phyloP scores from a whole-genome alignment of 2,113 vertebrate genomes.

The Cavia porcellus region DNA sequence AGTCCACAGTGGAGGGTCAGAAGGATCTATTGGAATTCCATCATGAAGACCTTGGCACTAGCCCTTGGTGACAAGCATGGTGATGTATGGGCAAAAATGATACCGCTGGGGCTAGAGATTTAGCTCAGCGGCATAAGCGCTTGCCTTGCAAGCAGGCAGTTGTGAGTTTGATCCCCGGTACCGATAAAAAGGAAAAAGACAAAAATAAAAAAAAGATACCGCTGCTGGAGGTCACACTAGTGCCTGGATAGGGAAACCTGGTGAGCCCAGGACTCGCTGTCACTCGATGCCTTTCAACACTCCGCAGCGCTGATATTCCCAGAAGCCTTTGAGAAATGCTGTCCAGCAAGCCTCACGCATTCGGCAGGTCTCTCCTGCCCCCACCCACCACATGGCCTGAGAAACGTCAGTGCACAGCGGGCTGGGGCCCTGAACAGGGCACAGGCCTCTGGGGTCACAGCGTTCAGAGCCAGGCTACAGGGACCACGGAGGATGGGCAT shows the following conservation, averaged over 20 bases:
- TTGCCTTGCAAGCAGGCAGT: too few relatives aligned
- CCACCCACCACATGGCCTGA: too few relatives aligned
- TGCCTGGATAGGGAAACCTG: too few relatives aligned
- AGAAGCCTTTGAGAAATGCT: not conserved
- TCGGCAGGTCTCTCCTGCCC: not conserved
- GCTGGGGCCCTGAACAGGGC: not conserved
- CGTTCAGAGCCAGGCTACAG: not conserved
- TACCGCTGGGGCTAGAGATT: not conserved
- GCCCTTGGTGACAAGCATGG: not conserved
- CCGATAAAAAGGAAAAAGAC: too few relatives aligned
- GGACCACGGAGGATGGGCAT: not conserved
- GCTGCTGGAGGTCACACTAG: not conserved
- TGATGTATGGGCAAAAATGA: rapidly evolving
- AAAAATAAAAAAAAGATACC: not conserved
- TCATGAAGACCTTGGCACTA: conserved; percentile 73
- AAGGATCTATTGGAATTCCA: conserved; percentile 78
- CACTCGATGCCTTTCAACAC: not conserved
- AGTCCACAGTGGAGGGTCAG: conserved; percentile 80
- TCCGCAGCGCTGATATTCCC: not conserved
- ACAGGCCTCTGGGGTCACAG: conserved; percentile 45
- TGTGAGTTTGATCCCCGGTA: too few relatives aligned
- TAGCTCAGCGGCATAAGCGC: too few relatives aligned
- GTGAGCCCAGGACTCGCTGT: too few relatives aligned
- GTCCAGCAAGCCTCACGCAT: too few relatives aligned
- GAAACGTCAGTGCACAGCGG: not conserved